Evolutionary conservation across 2,888 invertebrate genomes (phyloP).

Genomic region (Noctua janthina): DNA sequence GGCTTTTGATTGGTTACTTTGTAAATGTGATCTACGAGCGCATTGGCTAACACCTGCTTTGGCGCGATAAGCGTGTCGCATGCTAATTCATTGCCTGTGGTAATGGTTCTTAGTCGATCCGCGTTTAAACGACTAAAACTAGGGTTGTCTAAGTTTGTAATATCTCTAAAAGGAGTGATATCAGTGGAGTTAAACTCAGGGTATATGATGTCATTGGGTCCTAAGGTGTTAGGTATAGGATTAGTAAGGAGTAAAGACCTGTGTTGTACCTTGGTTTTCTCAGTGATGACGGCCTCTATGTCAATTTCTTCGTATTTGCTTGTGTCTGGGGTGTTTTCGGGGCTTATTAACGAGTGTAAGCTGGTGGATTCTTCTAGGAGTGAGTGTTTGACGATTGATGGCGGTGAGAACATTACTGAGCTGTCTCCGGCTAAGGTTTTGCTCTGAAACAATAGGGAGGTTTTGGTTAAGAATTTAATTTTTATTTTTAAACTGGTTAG

Average conservation of each 20-base stretch:
- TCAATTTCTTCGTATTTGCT: constrained; percentile 82
- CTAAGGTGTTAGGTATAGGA: constrained; percentile 79
- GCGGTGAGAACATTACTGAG: constrained; percentile 96
- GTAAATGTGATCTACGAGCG: constrained; percentile 87
- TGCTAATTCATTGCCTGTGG: constrained; percentile 78
- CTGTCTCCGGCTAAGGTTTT: constrained; percentile 95
- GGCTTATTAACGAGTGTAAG: constrained; percentile 88
- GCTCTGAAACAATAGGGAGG: constrained; percentile 92
- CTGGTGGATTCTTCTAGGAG: constrained; percentile 92
- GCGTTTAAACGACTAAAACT: constrained; percentile 87
- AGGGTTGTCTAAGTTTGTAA: constrained; percentile 84
- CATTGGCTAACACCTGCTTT: constrained; percentile 86
- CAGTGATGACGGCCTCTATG: constrained; percentile 83
- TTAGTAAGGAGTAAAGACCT: constrained; percentile 87
- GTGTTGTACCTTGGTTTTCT: constrained; percentile 90
- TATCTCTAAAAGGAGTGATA: constrained; percentile 76
- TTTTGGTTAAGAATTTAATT: constrained; percentile 1
- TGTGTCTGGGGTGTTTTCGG: constrained; percentile 84
- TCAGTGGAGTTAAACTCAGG: constrained; percentile 64
- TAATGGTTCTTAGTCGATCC: constrained; percentile 84
- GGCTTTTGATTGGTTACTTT: constrained; percentile 90
- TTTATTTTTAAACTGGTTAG: too few species aligned
- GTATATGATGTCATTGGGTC: constrained; percentile 56
- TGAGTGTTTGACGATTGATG: constrained; percentile 96
- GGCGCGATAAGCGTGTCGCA: constrained; percentile 86